phyloP scores from a whole-genome alignment of 2,113 vertebrate species.

The Psilopsiagon aymara region DNA sequence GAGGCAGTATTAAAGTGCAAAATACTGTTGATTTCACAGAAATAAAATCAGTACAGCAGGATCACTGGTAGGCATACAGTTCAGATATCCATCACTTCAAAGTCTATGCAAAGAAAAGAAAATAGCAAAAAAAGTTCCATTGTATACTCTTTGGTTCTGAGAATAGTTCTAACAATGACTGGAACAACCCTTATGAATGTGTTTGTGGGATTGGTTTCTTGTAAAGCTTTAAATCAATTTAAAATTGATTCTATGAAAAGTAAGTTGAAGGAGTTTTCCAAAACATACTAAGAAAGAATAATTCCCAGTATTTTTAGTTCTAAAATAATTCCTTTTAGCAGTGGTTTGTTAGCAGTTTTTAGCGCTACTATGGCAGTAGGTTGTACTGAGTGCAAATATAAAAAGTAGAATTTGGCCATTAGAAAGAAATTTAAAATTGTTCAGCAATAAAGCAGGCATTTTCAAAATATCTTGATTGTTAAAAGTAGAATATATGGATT shows the following conservation, averaged over 20 bases:
- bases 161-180: not conserved
- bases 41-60: rapidly evolving
- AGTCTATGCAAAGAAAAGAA: not conserved
- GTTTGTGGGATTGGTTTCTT: not conserved
- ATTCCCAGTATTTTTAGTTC: not conserved
- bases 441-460: not conserved
- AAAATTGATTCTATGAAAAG: not conserved
- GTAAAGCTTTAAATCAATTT: not conserved
- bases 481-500: not conserved
- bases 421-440: not conserved
- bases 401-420: not conserved
- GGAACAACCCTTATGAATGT: not conserved
- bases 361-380: not conserved
- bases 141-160: not conserved
- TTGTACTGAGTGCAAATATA: not conserved
- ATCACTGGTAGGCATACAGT: not conserved
- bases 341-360: not conserved
- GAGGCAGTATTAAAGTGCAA: not conserved
- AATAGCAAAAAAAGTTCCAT: not conserved
- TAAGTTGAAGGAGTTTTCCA: not conserved
- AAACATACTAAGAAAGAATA: not conserved
- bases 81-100: not conserved
- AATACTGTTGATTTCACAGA: not conserved
- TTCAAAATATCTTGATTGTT: not conserved
- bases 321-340: not conserved